Evolutionary conservation across 2,113 vertebrate species (phyloP), one percentile per base, ranked within the genome.

Genomic region (Microcebus lehilahytsara): DNA sequence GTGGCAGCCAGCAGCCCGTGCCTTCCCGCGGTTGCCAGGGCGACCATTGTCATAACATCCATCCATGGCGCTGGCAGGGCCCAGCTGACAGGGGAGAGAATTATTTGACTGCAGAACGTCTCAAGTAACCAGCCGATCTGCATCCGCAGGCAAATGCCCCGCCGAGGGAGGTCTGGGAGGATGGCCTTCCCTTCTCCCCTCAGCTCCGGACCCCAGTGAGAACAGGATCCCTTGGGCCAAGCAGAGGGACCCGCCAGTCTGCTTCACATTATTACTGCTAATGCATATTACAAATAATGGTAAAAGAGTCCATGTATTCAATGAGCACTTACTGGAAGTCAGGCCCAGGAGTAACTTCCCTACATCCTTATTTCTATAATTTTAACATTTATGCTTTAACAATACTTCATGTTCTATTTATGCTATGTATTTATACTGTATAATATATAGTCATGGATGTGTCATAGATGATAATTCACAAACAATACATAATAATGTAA

Each of bases 31-130:
- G 98, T 98, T 98, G 97, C 96, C 96, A 97, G 84, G 97, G 80
- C 13, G 14, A 98, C 98, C 87, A 93, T 9, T 97, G 96, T 96
- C 96, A 96, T 58, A 97, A 98, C 96, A 96, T 71, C 96, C 93
- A 92, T 2, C 96, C 93, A 90, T 1, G 3, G 78, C 3, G n/a
- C 66, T 79, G 7, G 0, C 60, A 1, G 20, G 78, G 93, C 95
- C 93, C 94, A 58, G 94, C 77, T 97, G 91, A 95, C 69, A 22
- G 53, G 80, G 46, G 75, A 92, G 69, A 90, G 79, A 95, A 94
- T 72, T 5, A 86, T 93, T 97, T 94, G 94, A 91, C 96, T 22
- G 56, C 6, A 58, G n/a, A 72, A 49, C 19, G 60, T 93, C 91
- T 97, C 86, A 40, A 93, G 96, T 86, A 84, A 89, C 89, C 7